These are phyloP conservation scores for Propithecus coquereli DNA, from an alignment of 2,113 vertebrate genomes.

Conservation along the genomic window DNA sequence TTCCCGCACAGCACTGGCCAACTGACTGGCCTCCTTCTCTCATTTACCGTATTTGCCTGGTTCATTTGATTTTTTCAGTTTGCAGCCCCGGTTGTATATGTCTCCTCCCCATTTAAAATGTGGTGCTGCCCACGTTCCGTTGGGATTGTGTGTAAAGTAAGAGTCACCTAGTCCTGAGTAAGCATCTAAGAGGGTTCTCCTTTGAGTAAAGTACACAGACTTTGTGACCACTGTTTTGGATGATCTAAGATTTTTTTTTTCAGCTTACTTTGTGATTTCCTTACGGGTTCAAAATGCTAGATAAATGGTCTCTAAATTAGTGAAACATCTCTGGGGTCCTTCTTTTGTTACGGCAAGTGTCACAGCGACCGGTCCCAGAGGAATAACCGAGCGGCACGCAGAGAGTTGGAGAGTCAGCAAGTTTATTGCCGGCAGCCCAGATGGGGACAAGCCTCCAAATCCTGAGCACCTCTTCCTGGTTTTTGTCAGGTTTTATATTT, in stretches of 20 bases:
- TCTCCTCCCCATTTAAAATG: neutral
- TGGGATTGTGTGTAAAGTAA: neutral
- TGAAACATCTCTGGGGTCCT: neutral
- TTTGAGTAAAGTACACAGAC: neutral
- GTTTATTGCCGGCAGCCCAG: too few species aligned
- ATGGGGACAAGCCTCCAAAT: too few species aligned
- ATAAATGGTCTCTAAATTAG: neutral
- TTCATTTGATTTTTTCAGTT: neutral
- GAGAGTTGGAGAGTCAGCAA: too few species aligned
- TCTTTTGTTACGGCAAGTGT: too few species aligned
- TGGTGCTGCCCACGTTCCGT: neutral
- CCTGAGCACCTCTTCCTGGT: too few species aligned
- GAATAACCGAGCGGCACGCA: too few species aligned
- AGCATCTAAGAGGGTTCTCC: neutral
- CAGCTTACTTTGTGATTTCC: neutral
- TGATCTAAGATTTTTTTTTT: neutral
- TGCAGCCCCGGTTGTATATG: neutral
- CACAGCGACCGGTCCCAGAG: too few species aligned
- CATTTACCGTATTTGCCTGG: neutral
- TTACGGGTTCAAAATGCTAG: neutral
- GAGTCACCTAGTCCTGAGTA: neutral
- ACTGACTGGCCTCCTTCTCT: too few species aligned
- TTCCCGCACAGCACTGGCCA: fast-evolving
- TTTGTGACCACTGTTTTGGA: neutral
- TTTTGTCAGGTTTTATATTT: too few species aligned